Evolutionary conservation across 2,888 invertebrate species (phyloP).

Genomic region (Arrhopalites spinosus): DNA sequence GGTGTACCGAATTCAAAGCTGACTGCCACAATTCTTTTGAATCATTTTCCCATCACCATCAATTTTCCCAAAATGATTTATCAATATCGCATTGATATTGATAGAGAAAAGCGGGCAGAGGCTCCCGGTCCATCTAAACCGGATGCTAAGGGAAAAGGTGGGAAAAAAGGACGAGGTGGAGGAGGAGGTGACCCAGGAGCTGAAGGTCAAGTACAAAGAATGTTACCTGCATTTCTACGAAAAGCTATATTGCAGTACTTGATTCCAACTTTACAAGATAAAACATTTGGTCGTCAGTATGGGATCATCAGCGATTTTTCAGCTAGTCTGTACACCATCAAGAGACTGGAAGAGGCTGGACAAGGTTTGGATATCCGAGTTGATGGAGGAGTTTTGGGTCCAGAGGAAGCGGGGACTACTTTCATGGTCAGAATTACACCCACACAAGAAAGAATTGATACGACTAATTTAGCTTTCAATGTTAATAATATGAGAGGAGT

Average conservation of each 20-base stretch:
- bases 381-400: slow-evolving; percentile 1
- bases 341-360: slow-evolving; percentile 18
- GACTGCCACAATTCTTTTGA: slow-evolving; percentile 1
- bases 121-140: background rate
- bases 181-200: background rate
- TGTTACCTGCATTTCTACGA: slow-evolving; percentile 25
- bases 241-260: slow-evolving; percentile 14
- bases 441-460: slow-evolving; percentile 28
- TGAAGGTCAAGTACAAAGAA: background rate
- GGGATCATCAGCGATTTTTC: slow-evolving; percentile 39
- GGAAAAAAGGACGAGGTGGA: background rate
- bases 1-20: background rate
- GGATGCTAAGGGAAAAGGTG: background rate
- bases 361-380: background rate
- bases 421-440: slow-evolving; percentile 8
- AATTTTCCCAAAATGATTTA: slow-evolving; percentile 27
- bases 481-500: slow-evolving; percentile 31
- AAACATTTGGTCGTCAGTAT: slow-evolving; percentile 2
- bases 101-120: background rate
- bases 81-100: slow-evolving; percentile 24
- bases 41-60: slow-evolving; percentile 31
- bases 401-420: slow-evolving; percentile 8
- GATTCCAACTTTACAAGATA: slow-evolving; percentile 1
- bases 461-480: slow-evolving; percentile 4
- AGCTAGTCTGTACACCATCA: slow-evolving; percentile 24